These are phyloP conservation scores for Lepus europaeus DNA, from an alignment of 2,113 vertebrate genomes.

Conservation along the genomic window DNA sequence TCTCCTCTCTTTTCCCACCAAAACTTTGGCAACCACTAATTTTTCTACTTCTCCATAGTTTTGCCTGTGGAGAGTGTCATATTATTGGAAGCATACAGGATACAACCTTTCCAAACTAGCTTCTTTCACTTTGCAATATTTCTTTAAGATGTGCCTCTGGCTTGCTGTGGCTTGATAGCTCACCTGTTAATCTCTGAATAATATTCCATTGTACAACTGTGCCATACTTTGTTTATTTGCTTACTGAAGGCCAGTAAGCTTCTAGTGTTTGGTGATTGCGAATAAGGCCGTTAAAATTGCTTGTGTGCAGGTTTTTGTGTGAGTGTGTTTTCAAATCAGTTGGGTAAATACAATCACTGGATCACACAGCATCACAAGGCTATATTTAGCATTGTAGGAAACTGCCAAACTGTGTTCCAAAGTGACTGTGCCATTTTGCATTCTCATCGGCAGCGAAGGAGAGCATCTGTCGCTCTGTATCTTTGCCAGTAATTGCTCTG, in stretches of 20 bases:
- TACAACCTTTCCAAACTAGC: not conserved
- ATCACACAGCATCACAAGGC: not conserved
- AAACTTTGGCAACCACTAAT: not conserved
- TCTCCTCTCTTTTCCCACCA: not conserved
- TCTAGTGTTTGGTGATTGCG: not conserved
- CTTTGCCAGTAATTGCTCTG: not conserved
- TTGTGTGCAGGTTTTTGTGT: not conserved
- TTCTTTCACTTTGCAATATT: not conserved
- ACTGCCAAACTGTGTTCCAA: not conserved
- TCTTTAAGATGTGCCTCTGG: not conserved
- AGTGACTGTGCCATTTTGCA: not conserved
- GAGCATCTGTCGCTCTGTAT: not conserved
- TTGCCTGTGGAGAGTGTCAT: not conserved
- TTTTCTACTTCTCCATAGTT: not conserved
- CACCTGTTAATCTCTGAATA: not conserved
- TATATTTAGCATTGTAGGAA: not conserved
- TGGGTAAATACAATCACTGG: not conserved
- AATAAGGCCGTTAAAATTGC: not conserved
- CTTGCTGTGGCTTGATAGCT: not conserved
- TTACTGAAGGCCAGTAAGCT: not conserved
- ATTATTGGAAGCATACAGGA: not conserved
- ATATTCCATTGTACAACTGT: not conserved
- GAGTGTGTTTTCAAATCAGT: not conserved
- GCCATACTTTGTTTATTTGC: not conserved
- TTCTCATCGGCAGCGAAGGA: not conserved